Percentiles rank a stretch among this genome's conserved stretches.
Conservation (phyloP, 2,797 vertebrate species). For the Chloroceryle amazona region DNA sequence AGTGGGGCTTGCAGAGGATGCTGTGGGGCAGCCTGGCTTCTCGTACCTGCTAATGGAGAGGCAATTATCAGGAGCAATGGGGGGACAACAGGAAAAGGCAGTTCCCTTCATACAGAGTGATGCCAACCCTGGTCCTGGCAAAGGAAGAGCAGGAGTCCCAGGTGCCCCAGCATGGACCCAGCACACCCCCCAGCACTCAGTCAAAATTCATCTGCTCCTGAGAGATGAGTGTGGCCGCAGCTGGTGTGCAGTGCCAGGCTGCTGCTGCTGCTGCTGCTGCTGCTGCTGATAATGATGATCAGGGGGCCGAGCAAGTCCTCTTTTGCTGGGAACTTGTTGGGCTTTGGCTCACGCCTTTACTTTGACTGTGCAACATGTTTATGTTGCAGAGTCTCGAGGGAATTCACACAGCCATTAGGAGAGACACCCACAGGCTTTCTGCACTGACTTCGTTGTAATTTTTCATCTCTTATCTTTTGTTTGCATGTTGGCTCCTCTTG, state of each 20-base stretch:
- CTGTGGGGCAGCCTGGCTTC: rapidly evolving
- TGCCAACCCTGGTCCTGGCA: too few relatives aligned
- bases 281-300: too few relatives aligned
- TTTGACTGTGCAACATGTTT: neutral
- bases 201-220: neutral
- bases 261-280: neutral
- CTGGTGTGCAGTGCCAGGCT: rapidly evolving
- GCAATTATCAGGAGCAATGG: rapidly evolving
- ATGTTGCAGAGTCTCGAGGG: neutral
- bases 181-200: rapidly evolving
- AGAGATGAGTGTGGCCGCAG: rapidly evolving
- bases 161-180: rapidly evolving
- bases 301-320: rapidly evolving
- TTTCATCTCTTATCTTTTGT: neutral
- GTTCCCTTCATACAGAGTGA: rapidly evolving
- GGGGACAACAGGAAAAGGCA: neutral
- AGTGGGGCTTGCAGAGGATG: rapidly evolving
- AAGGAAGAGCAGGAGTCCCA: neutral
- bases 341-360: neutral
- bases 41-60: rapidly evolving
- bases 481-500: neutral
- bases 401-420: neutral
- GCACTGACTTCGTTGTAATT: neutral
- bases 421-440: neutral
- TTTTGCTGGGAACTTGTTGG: neutral